Base-by-base conservation (phyloP, 2,797 vertebrate genomes). In the Hylomyscus alleni region DNA sequence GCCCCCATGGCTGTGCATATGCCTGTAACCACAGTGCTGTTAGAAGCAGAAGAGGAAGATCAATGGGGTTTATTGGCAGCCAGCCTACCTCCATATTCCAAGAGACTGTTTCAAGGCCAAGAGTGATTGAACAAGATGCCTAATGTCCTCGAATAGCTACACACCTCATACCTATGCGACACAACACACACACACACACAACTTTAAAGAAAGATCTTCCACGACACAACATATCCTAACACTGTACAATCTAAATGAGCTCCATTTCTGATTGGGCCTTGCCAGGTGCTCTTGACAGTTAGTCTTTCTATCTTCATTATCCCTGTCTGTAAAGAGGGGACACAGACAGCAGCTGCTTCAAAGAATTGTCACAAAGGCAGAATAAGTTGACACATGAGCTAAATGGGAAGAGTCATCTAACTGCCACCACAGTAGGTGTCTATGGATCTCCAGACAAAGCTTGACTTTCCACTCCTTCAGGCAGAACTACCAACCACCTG, bases 191-290 rank as follows among this genome's bases (percentile, higher is more conserved):
- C 60, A 62, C 81, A 83, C 82, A 67, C 19, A 69, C 22, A 7
- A 11, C 50, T 87, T 87, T 73, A 44, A 88, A 75, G 65, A 73
- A 91, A 95, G 88, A 47, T 26, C 17, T 4, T 52, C 37, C 0
- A 0, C 1, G 11, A 24, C 17, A 11, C 3, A 20, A 19, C 1
- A 0, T 1, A 29, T 54, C 65, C 2, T 29, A 87, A 78, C 0
- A 0, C 80, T 87, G 87, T 86, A 31, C 6, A 14, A 44, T 26
- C 34, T 62, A 52, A 47, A 40, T 2, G 13, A 78, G 26, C 34
- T 67, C 20, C 15, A 24, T 58, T 93, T 72, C 90, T 52, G n/a
- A 47, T 54, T 95, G 90, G 31, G 31, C 58, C 31, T n/a, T 62
- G 44, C 58, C 26, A 0, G 0, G 19, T 44, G 54, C 44, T 19